Evolutionary conservation across 1,140 invertebrate genomes (phyloP).

Genomic region (Zaprionus vittiger): DNA sequence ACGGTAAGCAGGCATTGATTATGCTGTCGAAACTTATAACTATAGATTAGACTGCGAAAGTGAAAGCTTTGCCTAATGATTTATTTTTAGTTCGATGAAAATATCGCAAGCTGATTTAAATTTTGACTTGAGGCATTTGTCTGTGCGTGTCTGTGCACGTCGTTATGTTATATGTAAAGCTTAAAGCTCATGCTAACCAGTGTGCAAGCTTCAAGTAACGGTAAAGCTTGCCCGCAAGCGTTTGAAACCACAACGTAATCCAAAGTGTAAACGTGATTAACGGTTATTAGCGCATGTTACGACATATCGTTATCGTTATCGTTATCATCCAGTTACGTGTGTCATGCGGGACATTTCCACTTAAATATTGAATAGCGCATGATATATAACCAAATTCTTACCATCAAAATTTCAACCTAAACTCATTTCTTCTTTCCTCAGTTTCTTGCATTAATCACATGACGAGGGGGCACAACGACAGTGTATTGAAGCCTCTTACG

Average conservation of each 20-base stretch:
- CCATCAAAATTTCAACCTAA: too few relatives aligned
- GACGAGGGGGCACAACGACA: too few relatives aligned
- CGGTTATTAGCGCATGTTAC: slow-evolving; percentile 10
- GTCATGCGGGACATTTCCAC: background rate
- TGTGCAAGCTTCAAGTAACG: background rate
- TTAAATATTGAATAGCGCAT: too few relatives aligned
- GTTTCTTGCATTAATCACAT: too few relatives aligned
- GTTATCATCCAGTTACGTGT: background rate
- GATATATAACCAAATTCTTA: too few relatives aligned
- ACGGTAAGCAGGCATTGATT: background rate
- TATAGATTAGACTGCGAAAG: background rate
- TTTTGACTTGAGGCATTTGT: background rate
- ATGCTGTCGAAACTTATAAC: slow-evolving; percentile 1
- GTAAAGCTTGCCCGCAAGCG: background rate
- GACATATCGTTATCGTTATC: slow-evolving; percentile 1
- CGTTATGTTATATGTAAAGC: background rate
- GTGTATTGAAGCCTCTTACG: background rate
- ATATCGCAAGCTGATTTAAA: background rate
- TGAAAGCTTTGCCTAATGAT: slow-evolving; percentile 3
- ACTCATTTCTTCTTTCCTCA: too few relatives aligned
- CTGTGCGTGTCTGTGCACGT: background rate
- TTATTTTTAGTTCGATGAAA: background rate
- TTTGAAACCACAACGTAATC: background rate
- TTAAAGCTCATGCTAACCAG: background rate
- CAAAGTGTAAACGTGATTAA: background rate